phyloP scores from a whole-genome alignment of 2,888 invertebrate genomes.

The Acrobeloides nanus region DNA sequence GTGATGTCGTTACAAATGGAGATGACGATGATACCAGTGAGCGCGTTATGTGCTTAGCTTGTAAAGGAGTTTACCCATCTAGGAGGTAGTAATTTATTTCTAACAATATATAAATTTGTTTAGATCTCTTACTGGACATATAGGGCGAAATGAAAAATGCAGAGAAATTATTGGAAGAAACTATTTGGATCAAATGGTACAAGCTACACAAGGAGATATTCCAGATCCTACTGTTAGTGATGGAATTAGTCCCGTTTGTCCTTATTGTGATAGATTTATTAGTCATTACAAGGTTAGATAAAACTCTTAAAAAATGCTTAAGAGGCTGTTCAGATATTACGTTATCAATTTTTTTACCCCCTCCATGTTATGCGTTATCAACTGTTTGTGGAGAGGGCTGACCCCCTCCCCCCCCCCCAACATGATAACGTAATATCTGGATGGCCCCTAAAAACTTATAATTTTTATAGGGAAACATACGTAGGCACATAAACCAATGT shows the following conservation, averaged over 20 bases:
- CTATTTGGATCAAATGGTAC: slow-evolving; percentile 36
- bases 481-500: too few species aligned
- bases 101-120: slow-evolving; percentile 3
- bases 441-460: too few species aligned
- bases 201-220: slow-evolving; percentile 19
- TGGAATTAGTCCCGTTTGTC: slow-evolving; percentile 45
- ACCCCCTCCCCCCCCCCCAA: too few species aligned
- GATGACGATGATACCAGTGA: too few species aligned
- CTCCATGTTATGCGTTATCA: too few species aligned
- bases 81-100: slow-evolving; percentile 14
- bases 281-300: slow-evolving; percentile 44
- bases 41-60: slow-evolving; percentile 37
- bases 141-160: slow-evolving; percentile 47
- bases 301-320: too few species aligned
- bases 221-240: slow-evolving; percentile 28
- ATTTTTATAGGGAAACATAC: too few species aligned
- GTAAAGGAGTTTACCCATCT: slow-evolving; percentile 43
- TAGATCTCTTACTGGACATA: slow-evolving; percentile 41
- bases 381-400: too few species aligned
- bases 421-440: too few species aligned
- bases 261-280: slow-evolving; percentile 46
- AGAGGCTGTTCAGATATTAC: too few species aligned
- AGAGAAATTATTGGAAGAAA: slow-evolving; percentile 37
- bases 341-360: too few species aligned
- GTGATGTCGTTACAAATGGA: too few species aligned